Percentiles rank a stretch among this genome's conserved stretches.
Conservation (phyloP, 2,113 vertebrate genomes). For the Progne subis region DNA sequence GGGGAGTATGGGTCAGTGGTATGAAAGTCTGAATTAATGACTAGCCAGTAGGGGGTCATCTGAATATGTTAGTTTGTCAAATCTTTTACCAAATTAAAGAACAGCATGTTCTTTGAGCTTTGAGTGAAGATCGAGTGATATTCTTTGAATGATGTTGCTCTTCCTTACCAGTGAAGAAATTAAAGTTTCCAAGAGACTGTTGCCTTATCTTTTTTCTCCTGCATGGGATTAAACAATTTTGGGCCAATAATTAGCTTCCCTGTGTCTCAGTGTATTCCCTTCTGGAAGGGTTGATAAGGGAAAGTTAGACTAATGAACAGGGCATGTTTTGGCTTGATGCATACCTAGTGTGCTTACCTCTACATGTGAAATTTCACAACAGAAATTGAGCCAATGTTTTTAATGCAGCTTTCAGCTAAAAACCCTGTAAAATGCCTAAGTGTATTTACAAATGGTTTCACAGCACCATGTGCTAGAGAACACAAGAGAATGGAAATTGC, state of each 20-base stretch:
- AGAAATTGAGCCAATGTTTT: conserved; percentile 13
- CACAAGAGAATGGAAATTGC: conserved; percentile 21
- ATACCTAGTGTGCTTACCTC: background rate
- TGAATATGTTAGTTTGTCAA: background rate
- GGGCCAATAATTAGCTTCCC: background rate
- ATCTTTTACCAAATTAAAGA: conserved; percentile 25
- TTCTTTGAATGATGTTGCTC: background rate
- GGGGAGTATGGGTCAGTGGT: background rate
- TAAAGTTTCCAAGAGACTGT: background rate
- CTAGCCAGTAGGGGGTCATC: background rate
- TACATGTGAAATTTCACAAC: background rate
- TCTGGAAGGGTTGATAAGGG: background rate
- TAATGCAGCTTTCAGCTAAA: conserved; percentile 24
- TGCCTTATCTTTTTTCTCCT: background rate
- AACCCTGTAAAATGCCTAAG: conserved; percentile 2
- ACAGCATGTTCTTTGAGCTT: background rate
- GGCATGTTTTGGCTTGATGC: background rate
- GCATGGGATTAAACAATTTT: background rate
- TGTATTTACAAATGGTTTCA: conserved; percentile 35
- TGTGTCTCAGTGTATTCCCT: background rate
- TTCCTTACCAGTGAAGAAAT: background rate
- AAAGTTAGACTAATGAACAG: background rate
- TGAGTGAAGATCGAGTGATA: background rate
- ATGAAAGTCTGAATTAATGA: conserved; percentile 27
- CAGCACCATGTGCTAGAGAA: conserved; percentile 8